Base-by-base conservation (phyloP, 2,888 invertebrate genomes). In the Eudemis profundana region DNA sequence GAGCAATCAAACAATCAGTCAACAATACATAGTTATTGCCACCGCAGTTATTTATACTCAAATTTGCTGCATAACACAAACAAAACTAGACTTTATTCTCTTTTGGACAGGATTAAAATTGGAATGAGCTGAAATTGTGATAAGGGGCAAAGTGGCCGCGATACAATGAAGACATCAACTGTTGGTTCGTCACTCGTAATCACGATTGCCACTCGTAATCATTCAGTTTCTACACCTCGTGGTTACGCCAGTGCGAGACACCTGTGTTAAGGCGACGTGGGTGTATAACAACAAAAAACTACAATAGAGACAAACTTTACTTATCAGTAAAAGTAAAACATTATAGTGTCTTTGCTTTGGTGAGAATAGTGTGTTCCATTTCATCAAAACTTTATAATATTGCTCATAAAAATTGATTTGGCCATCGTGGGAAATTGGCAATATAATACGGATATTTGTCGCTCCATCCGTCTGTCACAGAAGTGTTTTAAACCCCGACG, bases 181-280 rank as follows among this genome's bases (percentile, higher is more conserved):
- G 73, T 71, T 71, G 71, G 38, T 53, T 53, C 54, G 44, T 56
- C 56, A 56, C 42, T 46, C 36, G 54, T 54, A 62, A 62, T 64
- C 50, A 57, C 44, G 64, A 64, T 64, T 64, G 63, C 63, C 63
- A 77, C 79, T 69, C 70, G 77, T 78, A 79, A 83, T 83, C 77
- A 79, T 74, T 83, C 83, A 81, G 79, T 78, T 81, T 82, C 81
- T 73, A 77, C 80, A 82, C 82, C 75, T 79, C 69, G 46, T 67
- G 40, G 51, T 53, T 57, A 54, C 59, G 74, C 79, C 79, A 81
- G 51, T 68, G 59, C 47, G 62, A 73, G 77, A 78, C 70, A 75
- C 69, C 70, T 69, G 64, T 40, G 47, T 65, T 65, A 65, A 65
- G 60, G 65, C 46, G 60, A 17, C 17, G 56, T 44, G 42, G 3